Base-by-base conservation (phyloP, 2,888 invertebrate genomes). In the Anagyrus pseudococci region DNA sequence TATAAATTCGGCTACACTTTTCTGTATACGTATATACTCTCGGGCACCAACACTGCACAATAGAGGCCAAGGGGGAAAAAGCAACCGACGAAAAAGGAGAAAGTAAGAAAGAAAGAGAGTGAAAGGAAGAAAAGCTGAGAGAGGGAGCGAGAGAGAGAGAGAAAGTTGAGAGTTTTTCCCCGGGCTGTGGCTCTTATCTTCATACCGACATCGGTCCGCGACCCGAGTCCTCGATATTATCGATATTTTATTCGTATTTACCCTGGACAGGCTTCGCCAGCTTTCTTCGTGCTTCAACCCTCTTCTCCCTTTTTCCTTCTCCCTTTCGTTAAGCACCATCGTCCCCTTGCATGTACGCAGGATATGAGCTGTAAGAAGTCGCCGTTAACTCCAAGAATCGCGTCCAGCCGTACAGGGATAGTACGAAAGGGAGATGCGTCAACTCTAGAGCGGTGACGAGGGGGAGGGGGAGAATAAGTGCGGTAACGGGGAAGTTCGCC, bases 201-300 rank as follows among this genome's bases (percentile, higher is more conserved):
- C 58, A 60, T 57, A 29, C 46, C 40, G 53, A 55, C 53, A 52
- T 56, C 44, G 56, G 63, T 37, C 49, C 56, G 47, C 29, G 47
- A 46, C 50, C 52, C 58, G 62, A 48, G 63, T 66, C 57, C 60
- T 37, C 63, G 63, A 70, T 69, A 70, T 72, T 68, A 72, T 72
- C 71, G 71, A 73, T 72, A 73, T 74, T 74, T 75, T 73, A 74
- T 72, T 73, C 73, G 61, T 70, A 70, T 71, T 71, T 72, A 72
- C 71, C 67, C 67, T 68, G 67, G 67, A 70, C 71, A 68, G 67
- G 68, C 60, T 67, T 41, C 58, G 49, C 43, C 49, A 23, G 43
- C 55, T 57, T 40, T 48, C 33, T 49, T 20, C 52, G 25, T 54
- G n/a, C 41, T 54, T 50, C 57, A 17, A 13, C 52, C 53, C 55